Evolutionary conservation across 1,140 invertebrate genomes (phyloP).

Genomic region (Mylabris phalerata): DNA sequence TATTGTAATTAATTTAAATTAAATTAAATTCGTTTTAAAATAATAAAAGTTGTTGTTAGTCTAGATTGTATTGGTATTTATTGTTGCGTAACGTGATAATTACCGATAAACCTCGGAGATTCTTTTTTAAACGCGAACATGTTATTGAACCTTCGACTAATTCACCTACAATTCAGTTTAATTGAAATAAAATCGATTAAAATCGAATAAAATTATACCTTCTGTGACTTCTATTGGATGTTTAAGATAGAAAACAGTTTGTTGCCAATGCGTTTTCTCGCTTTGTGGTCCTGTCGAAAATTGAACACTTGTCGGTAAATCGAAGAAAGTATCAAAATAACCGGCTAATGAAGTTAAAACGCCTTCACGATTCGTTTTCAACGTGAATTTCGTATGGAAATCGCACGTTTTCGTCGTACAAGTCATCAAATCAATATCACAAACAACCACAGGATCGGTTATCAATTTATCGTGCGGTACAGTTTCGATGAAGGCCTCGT

Average conservation of each 20-base stretch:
- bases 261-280: slow-evolving; percentile 93
- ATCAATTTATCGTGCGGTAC: slow-evolving; percentile 71
- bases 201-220: slow-evolving; percentile 45
- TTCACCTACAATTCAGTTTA: slow-evolving; percentile 30
- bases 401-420: slow-evolving; percentile 74
- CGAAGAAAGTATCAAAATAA: slow-evolving; percentile 89
- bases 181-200: not conserved
- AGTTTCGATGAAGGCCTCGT: slow-evolving; percentile 83
- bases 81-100: slow-evolving; percentile 31
- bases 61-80: slow-evolving; percentile 36
- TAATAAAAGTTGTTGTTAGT: slow-evolving; percentile 21
- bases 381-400: slow-evolving; percentile 70
- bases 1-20: slow-evolving; percentile 28
- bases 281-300: slow-evolving; percentile 70
- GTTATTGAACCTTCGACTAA: slow-evolving; percentile 29
- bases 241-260: slow-evolving; percentile 84
- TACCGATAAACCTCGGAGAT: slow-evolving; percentile 36
- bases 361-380: slow-evolving; percentile 64
- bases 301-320: slow-evolving; percentile 56
- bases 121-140: slow-evolving; percentile 35
- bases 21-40: not conserved
- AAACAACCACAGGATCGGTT: slow-evolving; percentile 61
- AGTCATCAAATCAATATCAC: slow-evolving; percentile 71
- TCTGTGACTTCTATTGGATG: slow-evolving; percentile 62
- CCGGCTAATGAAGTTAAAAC: slow-evolving; percentile 81